Evolutionary conservation across 2,888 invertebrate species (phyloP).

Genomic region (Petrolisthes manimaculis): DNA sequence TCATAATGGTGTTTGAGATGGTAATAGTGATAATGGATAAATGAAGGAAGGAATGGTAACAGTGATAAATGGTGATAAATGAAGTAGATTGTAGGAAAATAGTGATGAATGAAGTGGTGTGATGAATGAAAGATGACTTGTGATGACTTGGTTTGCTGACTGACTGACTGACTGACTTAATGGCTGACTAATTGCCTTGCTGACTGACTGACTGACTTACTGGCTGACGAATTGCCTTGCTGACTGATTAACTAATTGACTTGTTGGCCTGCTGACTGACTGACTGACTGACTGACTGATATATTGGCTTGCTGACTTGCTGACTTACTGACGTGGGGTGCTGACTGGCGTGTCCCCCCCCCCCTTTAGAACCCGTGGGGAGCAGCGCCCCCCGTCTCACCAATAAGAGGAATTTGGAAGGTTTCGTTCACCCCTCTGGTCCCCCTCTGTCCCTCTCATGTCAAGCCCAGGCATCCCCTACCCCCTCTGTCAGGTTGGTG

Average conservation of each 20-base stretch:
- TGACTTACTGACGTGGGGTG: too few relatives aligned
- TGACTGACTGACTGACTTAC: too few relatives aligned
- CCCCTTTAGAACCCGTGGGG: conserved; percentile 43
- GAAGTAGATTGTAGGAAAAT: not conserved
- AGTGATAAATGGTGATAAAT: not conserved
- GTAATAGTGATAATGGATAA: too few relatives aligned
- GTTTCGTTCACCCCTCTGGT: conserved; percentile 24
- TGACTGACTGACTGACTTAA: not conserved
- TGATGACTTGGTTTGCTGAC: not conserved
- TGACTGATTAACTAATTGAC: too few relatives aligned
- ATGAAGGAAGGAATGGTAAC: too few relatives aligned
- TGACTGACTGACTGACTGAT: not conserved
- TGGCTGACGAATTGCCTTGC: too few relatives aligned
- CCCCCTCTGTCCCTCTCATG: conserved; percentile 72
- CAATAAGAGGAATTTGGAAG: conserved; percentile 30
- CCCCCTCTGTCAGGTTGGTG: conserved; percentile 78
- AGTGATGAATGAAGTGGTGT: not conserved
- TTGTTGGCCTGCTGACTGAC: too few relatives aligned
- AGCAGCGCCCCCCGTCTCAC: conserved; percentile 40
- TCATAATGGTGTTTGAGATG: not conserved
- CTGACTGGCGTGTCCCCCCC: too few relatives aligned
- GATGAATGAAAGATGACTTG: not conserved
- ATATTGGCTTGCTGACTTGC: too few relatives aligned
- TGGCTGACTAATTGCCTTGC: too few relatives aligned
- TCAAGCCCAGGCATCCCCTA: conserved; percentile 81